These are phyloP conservation scores for Xylota sylvarum DNA, from an alignment of 2,888 invertebrate genomes.

Conservation along the genomic window DNA sequence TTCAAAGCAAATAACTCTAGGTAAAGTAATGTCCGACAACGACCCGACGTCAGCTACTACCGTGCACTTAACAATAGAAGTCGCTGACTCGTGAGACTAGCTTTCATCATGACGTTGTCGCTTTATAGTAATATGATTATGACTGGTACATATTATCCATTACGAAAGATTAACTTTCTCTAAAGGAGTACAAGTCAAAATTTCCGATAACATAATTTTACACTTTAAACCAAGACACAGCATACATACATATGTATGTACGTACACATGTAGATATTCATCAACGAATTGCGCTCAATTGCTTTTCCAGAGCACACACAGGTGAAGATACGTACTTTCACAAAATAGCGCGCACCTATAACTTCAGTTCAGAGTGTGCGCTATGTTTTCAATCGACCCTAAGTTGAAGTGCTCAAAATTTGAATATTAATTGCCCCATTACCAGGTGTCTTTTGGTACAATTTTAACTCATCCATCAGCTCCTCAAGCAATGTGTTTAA, in stretches of 20 bases:
- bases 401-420: conserved; percentile 38
- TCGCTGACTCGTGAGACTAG: conserved; percentile 24
- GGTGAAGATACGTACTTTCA: conserved; percentile 57
- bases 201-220: conserved; percentile 18
- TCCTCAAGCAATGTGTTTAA: conserved; percentile 8
- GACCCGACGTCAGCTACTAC: conserved; percentile 8
- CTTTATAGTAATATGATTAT: conserved; percentile 36
- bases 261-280: neutral
- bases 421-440: conserved; percentile 53
- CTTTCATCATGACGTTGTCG: conserved; percentile 24
- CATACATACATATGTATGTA: too few relatives aligned
- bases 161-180: conserved; percentile 61
- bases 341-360: conserved; percentile 39
- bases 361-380: conserved; percentile 15
- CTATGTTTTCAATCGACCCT: conserved; percentile 41
- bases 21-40: conserved; percentile 40
- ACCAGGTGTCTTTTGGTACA: conserved; percentile 57
- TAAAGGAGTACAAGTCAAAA: conserved; percentile 31
- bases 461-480: conserved; percentile 36
- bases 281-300: conserved; percentile 30
- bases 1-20: conserved; percentile 11
- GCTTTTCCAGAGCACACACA: conserved; percentile 21
- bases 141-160: conserved; percentile 33
- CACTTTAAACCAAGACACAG: conserved; percentile 19
- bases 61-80: conserved; percentile 17